Percentiles rank a stretch among this genome's conserved stretches.
These are phyloP conservation scores for Phorcus lineatus DNA, from an alignment of 2,888 invertebrate species.

Conservation along the genomic window DNA sequence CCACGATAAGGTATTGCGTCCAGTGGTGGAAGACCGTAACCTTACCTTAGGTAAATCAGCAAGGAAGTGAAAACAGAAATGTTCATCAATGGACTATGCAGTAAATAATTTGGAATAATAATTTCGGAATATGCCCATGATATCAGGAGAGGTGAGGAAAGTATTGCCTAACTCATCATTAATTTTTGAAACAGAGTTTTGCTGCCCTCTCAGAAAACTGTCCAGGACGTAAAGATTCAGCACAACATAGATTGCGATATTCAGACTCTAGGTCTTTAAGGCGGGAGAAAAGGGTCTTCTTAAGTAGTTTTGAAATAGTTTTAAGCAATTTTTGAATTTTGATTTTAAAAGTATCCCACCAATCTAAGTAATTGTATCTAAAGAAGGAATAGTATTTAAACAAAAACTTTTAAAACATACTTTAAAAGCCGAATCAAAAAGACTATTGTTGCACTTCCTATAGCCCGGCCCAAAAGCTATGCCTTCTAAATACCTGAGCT, in stretches of 20 bases:
- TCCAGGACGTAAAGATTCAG: no score
- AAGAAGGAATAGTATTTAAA: not conserved
- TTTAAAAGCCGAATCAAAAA: not conserved
- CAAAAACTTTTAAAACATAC: not conserved
- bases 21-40: no score
- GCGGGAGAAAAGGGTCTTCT: not conserved
- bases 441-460: not conserved
- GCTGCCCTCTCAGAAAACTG: conserved; percentile 2
- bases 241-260: no score
- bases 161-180: not conserved
- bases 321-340: not conserved
- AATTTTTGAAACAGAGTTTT: not conserved
- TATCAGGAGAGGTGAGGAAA: not conserved
- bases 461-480: not conserved
- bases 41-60: conserved; percentile 17
- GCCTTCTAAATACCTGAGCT: conserved; percentile 24
- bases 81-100: not conserved
- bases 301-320: not conserved
- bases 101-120: conserved; percentile 15
- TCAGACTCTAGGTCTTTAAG: not conserved
- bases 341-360: not conserved
- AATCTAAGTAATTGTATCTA: not conserved
- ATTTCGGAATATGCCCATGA: not conserved
- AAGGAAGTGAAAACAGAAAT: conserved; percentile 12
- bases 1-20: no score